Evolutionary conservation across 2,113 vertebrate species (phyloP).

Genomic region (Otis tarda): DNA sequence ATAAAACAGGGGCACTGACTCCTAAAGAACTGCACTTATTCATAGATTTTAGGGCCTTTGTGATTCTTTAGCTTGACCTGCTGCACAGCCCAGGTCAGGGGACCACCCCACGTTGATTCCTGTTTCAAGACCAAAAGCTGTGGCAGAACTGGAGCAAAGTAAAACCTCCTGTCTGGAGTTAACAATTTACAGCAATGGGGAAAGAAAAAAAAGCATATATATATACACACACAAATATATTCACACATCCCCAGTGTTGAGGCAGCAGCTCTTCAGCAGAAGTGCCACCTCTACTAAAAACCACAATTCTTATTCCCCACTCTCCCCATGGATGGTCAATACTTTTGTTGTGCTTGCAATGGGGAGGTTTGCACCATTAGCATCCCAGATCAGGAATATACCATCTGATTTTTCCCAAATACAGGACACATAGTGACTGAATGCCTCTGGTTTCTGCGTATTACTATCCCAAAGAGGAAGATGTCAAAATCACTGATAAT

Average conservation of each 20-base stretch:
- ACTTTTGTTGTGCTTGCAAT: rapidly evolving
- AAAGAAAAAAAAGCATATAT: no score
- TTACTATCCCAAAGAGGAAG: neutral
- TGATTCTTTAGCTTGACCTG: conserved; percentile 44
- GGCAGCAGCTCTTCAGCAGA: neutral
- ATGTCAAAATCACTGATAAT: neutral
- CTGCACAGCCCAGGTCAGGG: conserved; percentile 13
- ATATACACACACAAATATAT: rapidly evolving
- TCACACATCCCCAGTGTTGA: neutral
- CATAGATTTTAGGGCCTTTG: conserved; percentile 55
- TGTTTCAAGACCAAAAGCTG: neutral
- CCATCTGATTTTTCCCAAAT: neutral
- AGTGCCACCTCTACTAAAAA: neutral
- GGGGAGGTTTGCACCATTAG: neutral
- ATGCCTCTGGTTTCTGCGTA: neutral
- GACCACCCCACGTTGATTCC: neutral
- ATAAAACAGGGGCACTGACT: conserved; percentile 50
- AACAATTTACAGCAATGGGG: neutral
- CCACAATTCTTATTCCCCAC: neutral
- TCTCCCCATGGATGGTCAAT: neutral
- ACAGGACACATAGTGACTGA: neutral
- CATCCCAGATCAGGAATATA: neutral
- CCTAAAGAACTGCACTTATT: conserved; percentile 49
- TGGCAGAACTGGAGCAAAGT: neutral
- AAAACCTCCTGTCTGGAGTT: neutral